Evolutionary conservation across 2,888 invertebrate genomes (phyloP), one percentile per base, ranked within the genome.

Genomic region (Prenolepis imparis): DNA sequence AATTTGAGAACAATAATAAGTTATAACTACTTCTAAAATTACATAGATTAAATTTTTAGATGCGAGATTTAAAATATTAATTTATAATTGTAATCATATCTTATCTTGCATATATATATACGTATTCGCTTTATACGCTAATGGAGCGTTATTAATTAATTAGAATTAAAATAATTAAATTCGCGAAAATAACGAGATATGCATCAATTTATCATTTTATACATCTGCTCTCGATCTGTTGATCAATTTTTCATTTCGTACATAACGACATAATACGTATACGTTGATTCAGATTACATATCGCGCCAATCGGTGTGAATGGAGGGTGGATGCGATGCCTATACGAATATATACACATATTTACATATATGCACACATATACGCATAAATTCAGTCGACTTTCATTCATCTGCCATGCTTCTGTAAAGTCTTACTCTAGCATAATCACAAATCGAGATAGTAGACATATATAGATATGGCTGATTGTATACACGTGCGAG

Each of bases 331-430:
- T 59, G 57, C 39, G 66, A 63, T 73, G 63, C 61, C 28, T 21
- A n/a, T n/a, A 61, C 32, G 6, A 77, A 18, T 1, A n/a, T 52
- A 32, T 36, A 59, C 44, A 18, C n/a, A 32, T 11, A 15, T 66
- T 21, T 9, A 18, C 2, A n/a, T 57, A 32, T 39, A 59, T 41
- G 8, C n/a, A 15, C 15, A 12, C 74, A 28, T 12, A 11, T 48
- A n/a, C 59, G 36, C 8, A 18, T 24, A 15, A 8, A 12, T 24
- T 3, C 15, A 41, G 41, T 82, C 39, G 73, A 77, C 32, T 80
- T 87, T 85, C 90, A 88, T 90, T 91, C 89, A 90, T 84, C 74
- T 66, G 48, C 32, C 12, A 55, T 52, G 63, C 74, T 75, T 82
- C 52, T 82, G 84, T 85, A 77, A 86, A 88, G 80, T 88, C 86